phyloP scores from a whole-genome alignment of 2,888 invertebrate genomes.

The Fragum whitleyi region DNA sequence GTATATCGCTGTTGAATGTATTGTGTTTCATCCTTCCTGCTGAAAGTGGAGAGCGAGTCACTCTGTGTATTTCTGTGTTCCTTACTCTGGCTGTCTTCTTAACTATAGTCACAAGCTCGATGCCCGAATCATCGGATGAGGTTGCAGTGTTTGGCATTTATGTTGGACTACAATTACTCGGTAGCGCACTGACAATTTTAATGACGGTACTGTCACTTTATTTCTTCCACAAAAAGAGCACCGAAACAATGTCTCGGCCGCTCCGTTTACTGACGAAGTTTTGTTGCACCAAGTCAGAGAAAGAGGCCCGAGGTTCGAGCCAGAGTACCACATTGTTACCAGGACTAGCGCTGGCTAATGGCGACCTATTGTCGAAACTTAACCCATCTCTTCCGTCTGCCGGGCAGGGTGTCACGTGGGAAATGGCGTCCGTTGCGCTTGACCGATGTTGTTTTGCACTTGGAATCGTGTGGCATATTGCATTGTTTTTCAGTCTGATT shows the following conservation, averaged over 20 bases:
- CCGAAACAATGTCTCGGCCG: slow-evolving; percentile 39
- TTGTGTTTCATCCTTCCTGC: slow-evolving; percentile 55
- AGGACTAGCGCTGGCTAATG: neutral
- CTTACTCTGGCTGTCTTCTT: slow-evolving; percentile 69
- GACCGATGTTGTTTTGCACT: slow-evolving; percentile 60
- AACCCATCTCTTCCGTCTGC: neutral
- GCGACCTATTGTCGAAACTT: neutral
- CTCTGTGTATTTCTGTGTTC: slow-evolving; percentile 60
- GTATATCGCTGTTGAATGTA: slow-evolving; percentile 50
- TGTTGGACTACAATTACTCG: slow-evolving; percentile 62
- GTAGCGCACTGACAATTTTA: slow-evolving; percentile 63
- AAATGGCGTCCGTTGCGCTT: slow-evolving; percentile 54
- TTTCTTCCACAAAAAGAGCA: slow-evolving; percentile 52
- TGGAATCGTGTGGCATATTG: slow-evolving; percentile 49
- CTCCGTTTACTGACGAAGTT: slow-evolving; percentile 25
- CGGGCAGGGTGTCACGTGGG: slow-evolving; percentile 46
- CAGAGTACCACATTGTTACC: slow-evolving; percentile 8
- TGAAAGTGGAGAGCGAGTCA: slow-evolving; percentile 53
- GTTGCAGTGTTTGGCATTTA: slow-evolving; percentile 65
- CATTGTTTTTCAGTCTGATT: slow-evolving; percentile 43
- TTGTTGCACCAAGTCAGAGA: slow-evolving; percentile 21
- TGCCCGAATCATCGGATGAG: slow-evolving; percentile 69
- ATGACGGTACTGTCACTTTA: slow-evolving; percentile 62
- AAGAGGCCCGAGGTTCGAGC: neutral
- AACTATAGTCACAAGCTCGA: slow-evolving; percentile 61